phyloP scores from a whole-genome alignment of 2,113 vertebrate species.

The Coturnix japonica region DNA sequence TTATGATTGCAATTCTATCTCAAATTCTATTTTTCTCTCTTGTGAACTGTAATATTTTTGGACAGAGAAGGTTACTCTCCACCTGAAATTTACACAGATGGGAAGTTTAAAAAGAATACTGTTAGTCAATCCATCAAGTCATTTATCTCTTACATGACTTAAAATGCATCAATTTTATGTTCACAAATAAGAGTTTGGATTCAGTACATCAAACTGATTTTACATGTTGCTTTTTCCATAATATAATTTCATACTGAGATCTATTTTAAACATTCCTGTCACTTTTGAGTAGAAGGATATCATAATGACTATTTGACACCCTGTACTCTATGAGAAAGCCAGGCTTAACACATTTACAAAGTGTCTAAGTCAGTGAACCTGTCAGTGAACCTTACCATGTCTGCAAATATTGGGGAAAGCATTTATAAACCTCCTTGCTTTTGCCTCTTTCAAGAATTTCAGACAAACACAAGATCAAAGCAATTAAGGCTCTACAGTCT shows the following conservation, averaged over 20 bases:
- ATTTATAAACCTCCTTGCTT: slow-evolving; percentile 40
- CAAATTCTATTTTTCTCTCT: slow-evolving; percentile 28
- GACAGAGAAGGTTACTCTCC: neutral
- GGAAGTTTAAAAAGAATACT: slow-evolving; percentile 23
- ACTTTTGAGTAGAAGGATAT: slow-evolving; percentile 5
- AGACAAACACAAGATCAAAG: slow-evolving; percentile 39
- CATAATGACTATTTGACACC: slow-evolving; percentile 30
- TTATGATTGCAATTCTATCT: neutral
- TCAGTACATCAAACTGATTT: slow-evolving; percentile 40
- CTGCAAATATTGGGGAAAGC: slow-evolving; percentile 54
- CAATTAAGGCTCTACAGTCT: slow-evolving; percentile 8
- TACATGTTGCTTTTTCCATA: slow-evolving; percentile 39
- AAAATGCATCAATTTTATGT: slow-evolving; percentile 28
- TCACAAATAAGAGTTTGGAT: slow-evolving; percentile 28
- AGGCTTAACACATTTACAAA: slow-evolving; percentile 32
- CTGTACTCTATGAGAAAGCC: slow-evolving; percentile 26
- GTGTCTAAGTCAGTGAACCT: slow-evolving; percentile 27
- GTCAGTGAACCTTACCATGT: slow-evolving; percentile 16
- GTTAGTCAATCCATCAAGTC: slow-evolving; percentile 21
- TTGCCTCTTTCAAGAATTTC: slow-evolving; percentile 30
- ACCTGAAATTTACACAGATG: slow-evolving; percentile 28
- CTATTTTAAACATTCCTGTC: slow-evolving; percentile 29
- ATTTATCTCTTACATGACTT: slow-evolving; percentile 11
- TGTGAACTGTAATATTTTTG: neutral
- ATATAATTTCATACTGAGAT: neutral